Percentiles rank a stretch among this genome's conserved stretches.
Evolutionary conservation across 2,888 invertebrate species (phyloP).

Genomic region (Anorthoa munda): DNA sequence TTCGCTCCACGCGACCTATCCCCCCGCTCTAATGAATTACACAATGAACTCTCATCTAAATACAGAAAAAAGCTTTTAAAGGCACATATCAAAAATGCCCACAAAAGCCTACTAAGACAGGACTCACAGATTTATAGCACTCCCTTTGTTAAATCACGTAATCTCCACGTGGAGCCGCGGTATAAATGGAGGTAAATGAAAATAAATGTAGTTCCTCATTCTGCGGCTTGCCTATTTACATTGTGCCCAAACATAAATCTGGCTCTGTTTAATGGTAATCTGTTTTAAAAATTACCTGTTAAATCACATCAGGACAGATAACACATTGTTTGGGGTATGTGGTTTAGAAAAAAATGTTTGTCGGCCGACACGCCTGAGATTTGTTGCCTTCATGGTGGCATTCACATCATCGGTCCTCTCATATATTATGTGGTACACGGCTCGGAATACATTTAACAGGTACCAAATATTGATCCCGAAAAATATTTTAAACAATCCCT

Average conservation of each 20-base stretch:
- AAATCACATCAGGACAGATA: constrained; percentile 91
- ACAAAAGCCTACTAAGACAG: constrained; percentile 91
- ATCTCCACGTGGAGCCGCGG: constrained; percentile 90
- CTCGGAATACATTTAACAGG: constrained; percentile 74
- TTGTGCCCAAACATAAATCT: constrained; percentile 86
- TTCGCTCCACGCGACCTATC: constrained; percentile 83
- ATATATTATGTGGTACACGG: constrained; percentile 80
- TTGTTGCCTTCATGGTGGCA: constrained; percentile 89
- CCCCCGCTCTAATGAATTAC: constrained; percentile 90
- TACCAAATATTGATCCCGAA: constrained; percentile 69
- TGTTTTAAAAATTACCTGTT: constrained; percentile 90
- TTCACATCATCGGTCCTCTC: constrained; percentile 81
- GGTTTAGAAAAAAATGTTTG: constrained; percentile 87
- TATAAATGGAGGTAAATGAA: constrained; percentile 91
- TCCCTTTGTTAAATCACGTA: constrained; percentile 91
- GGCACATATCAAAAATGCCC: constrained; percentile 91
- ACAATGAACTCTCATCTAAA: constrained; percentile 91
- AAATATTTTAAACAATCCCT: constrained; percentile 54
- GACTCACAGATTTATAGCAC: constrained; percentile 88
- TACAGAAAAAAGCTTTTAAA: constrained; percentile 91
- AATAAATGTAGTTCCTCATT: constrained; percentile 91
- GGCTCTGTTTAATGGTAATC: constrained; percentile 87
- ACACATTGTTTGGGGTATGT: constrained; percentile 87
- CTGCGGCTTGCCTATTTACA: constrained; percentile 89
- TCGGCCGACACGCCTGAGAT: constrained; percentile 83